Evolutionary conservation across 2,888 invertebrate genomes (phyloP), one percentile per base, ranked within the genome.

Genomic region (Noctua comes): DNA sequence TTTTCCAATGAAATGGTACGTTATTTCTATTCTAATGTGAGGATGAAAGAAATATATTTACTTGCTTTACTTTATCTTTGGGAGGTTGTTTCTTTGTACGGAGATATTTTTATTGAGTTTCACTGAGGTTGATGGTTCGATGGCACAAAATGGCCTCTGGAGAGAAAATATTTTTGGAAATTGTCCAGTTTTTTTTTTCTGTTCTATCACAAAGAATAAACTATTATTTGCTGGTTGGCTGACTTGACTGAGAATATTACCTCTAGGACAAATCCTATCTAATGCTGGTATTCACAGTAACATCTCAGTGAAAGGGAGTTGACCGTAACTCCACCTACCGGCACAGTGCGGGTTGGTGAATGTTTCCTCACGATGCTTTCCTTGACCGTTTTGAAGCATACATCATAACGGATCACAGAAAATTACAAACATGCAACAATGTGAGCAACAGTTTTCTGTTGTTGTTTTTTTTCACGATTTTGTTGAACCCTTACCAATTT

Each of bases 21-120:
- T 80, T 87, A 89, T 88, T 88, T 88, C 86, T 84, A 84, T 88
- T 82, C 84, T 89, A 87, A 89, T 89, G 73, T 77, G 73, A 48
- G 71, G 66, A 70, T 79, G 73, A 80, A 86, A 80, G 74, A 77
- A 85, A 88, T 78, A 82, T 83, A 87, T 83, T 79, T 87, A 85
- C 76, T 86, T 71, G 57, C 64, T 64, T 64, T 43, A 43, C 43
- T 66, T 74, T 80, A 80, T 80, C 68, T 76, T 69, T 27, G 27
- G 59, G n/a, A 71, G 27, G 54, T 82, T 76, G 48, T 73, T 74
- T 77, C 73, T 86, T 72, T 75, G 27, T 59, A 27, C 7, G 36
- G 8, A 73, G n/a, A 74, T 76, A 59, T 83, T 73, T 21, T 40
- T 57, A 54, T 71, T 70, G 24, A 36, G 54, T 66, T 51, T 84